phyloP scores from a whole-genome alignment of 2,888 invertebrate species.

The Endotricha flammealis region DNA sequence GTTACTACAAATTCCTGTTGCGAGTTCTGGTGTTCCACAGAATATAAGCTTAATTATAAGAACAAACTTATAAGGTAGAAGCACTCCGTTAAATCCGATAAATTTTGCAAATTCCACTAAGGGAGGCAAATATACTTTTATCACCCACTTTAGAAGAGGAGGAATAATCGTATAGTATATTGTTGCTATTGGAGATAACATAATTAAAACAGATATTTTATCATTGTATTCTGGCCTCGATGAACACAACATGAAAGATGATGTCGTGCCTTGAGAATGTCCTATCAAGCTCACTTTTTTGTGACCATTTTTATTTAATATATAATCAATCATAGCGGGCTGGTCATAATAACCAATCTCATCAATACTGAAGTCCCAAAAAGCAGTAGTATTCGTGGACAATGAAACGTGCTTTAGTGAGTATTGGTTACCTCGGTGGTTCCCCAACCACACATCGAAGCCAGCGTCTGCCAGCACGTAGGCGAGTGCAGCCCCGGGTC shows the following conservation, averaged over 20 bases:
- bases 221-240: conserved; percentile 77
- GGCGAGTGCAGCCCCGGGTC: too few relatives aligned
- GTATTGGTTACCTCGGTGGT: too few relatives aligned
- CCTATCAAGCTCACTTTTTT: conserved; percentile 82
- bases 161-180: conserved; percentile 22
- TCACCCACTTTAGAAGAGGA: background rate
- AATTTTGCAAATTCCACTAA: background rate
- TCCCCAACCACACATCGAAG: too few relatives aligned
- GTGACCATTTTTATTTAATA: conserved; percentile 69
- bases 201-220: conserved; percentile 77
- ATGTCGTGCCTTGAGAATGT: conserved; percentile 84
- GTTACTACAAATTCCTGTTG: conserved; percentile 1
- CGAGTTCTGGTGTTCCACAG: conserved; percentile 1
- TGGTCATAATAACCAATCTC: conserved; percentile 85
- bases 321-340: conserved; percentile 85
- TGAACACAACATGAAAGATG: conserved; percentile 80
- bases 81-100: background rate
- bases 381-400: conserved; percentile 24
- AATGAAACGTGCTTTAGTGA: too few relatives aligned
- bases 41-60: background rate
- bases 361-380: conserved; percentile 84
- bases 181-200: conserved; percentile 80
- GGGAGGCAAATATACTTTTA: too few relatives aligned
- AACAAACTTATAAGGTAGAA: background rate
- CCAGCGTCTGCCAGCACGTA: too few relatives aligned